A percentile compares a stretch with the other conserved stretches of the same genome.
These are phyloP conservation scores for Drosophila guanche DNA, from an alignment of 1,140 invertebrate genomes.

Conservation along the genomic window DNA sequence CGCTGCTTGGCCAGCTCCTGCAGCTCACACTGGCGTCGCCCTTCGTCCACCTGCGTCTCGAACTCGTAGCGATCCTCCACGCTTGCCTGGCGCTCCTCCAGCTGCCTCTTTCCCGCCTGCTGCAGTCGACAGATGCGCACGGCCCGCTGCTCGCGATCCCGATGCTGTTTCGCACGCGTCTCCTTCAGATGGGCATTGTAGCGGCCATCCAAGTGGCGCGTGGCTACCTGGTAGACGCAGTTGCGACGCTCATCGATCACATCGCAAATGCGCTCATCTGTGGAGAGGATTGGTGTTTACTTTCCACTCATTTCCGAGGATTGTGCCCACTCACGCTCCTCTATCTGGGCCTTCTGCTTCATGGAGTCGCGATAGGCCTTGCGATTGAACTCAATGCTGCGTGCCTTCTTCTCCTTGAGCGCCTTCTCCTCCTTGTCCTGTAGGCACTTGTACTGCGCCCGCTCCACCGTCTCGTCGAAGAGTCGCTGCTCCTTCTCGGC, in stretches of 20 bases:
- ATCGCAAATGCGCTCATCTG: slow-evolving; percentile 58
- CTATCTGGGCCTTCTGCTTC: slow-evolving; percentile 38
- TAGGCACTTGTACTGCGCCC: slow-evolving; percentile 40
- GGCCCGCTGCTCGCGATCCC: slow-evolving; percentile 5
- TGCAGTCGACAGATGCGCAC: slow-evolving; percentile 10
- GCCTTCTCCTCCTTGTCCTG: slow-evolving; percentile 43
- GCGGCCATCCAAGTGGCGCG: slow-evolving; percentile 28
- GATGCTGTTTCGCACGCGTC: slow-evolving; percentile 7
- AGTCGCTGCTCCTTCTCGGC: slow-evolving; percentile 17
- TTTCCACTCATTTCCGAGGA: no score
- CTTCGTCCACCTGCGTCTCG: slow-evolving; percentile 29
- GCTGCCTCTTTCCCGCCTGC: slow-evolving; percentile 6
- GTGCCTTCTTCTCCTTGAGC: slow-evolving; percentile 12
- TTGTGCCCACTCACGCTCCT: slow-evolving; percentile 37
- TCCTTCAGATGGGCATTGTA: slow-evolving; percentile 26
- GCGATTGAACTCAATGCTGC: slow-evolving; percentile 43
- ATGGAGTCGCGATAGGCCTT: slow-evolving; percentile 46
- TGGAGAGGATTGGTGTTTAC: no score
- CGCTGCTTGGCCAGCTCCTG: slow-evolving; percentile 40
- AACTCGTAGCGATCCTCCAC: slow-evolving; percentile 9
- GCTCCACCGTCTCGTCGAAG: slow-evolving; percentile 36
- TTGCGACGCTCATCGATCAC: slow-evolving; percentile 53
- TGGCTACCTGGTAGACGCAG: slow-evolving; percentile 46
- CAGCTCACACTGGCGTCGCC: slow-evolving; percentile 33
- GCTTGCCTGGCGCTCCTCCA: neutral